Evolutionary conservation across 2,797 vertebrate genomes (phyloP).

Genomic region (Sebastes kiyomatsui): DNA sequence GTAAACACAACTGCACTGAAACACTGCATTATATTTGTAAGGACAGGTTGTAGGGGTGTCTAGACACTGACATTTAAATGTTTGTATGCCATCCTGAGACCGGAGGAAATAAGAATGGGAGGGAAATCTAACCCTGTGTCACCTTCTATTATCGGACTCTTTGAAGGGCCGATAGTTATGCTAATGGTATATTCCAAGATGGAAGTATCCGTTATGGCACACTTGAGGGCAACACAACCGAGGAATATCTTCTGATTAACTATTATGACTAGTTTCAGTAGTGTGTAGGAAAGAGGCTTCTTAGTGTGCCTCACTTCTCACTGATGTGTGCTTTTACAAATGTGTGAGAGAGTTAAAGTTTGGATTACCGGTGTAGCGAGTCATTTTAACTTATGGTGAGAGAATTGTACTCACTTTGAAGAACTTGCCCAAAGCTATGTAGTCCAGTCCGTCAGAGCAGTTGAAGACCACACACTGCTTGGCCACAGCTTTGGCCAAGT

Average conservation of each 20-base stretch:
- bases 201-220: background rate
- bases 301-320: background rate
- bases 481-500: slow-evolving; percentile 93
- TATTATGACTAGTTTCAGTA: background rate
- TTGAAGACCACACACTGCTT: slow-evolving; percentile 96
- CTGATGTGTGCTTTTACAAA: background rate
- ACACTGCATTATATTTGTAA: background rate
- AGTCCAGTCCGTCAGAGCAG: slow-evolving; percentile 94
- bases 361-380: background rate
- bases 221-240: slow-evolving; percentile 1
- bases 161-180: background rate
- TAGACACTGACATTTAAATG: slow-evolving; percentile 2
- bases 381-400: background rate
- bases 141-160: background rate
- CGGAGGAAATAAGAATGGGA: background rate
- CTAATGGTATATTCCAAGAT: background rate
- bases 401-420: slow-evolving; percentile 85
- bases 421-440: slow-evolving; percentile 92
- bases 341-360: background rate
- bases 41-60: background rate
- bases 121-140: background rate
- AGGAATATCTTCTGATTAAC: background rate
- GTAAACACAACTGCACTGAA: background rate
- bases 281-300: background rate
- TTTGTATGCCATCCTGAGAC: background rate